Conservation (phyloP, 2,888 invertebrate genomes). For the Mayetiola destructor region DNA sequence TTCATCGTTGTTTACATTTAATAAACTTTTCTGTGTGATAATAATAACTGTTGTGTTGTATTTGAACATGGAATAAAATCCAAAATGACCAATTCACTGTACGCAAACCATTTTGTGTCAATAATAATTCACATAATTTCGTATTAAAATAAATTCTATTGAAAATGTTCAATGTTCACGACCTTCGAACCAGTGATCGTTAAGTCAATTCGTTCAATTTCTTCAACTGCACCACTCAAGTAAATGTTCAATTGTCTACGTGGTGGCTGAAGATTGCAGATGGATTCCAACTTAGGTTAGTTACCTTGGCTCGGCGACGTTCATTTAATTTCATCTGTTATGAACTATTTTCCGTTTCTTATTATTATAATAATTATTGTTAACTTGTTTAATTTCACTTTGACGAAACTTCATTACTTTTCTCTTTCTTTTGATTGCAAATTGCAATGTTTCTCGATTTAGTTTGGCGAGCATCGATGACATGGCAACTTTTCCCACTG, state of each 20-base stretch:
- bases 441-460: too few species aligned
- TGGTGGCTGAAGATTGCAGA: not conserved
- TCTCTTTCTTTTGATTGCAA: not conserved
- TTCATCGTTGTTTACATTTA: not conserved
- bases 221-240: not conserved
- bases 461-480: not conserved
- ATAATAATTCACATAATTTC: not conserved
- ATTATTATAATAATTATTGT: too few species aligned
- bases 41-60: too few species aligned
- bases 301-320: not conserved
- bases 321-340: not conserved
- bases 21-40: not conserved
- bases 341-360: not conserved
- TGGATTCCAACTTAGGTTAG: not conserved
- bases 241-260: not conserved
- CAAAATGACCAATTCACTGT: too few species aligned
- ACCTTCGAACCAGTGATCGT: not conserved
- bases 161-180: not conserved
- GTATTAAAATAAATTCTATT: not conserved
- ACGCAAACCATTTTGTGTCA: not conserved
- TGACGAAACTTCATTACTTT: constrained; percentile 3
- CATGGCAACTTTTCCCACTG: not conserved
- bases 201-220: not conserved
- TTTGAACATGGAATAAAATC: too few species aligned
- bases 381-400: constrained; percentile 1